Percentiles rank a stretch among this genome's conserved stretches.
Evolutionary conservation across 2,888 invertebrate genomes (phyloP).

Genomic region (Clistopyga incitator): DNA sequence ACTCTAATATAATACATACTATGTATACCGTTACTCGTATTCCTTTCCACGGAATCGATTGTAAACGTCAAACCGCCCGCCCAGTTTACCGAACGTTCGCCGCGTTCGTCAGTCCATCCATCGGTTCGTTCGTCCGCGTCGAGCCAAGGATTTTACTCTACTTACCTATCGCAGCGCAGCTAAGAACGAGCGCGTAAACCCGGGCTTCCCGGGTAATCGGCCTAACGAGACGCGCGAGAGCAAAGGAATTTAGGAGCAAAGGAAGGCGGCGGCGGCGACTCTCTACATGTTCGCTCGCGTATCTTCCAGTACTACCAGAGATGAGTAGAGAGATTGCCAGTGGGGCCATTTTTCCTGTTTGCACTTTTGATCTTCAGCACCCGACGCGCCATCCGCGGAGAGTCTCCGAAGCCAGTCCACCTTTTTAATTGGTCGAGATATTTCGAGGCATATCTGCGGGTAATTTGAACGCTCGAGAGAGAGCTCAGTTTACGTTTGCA

Average conservation of each 20-base stretch:
- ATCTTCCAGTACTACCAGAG: slow-evolving; percentile 12
- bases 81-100: slow-evolving; percentile 37
- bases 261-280: not conserved
- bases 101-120: slow-evolving; percentile 9
- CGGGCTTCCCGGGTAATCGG: slow-evolving; percentile 40
- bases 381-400: too few species aligned
- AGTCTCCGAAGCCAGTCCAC: too few species aligned
- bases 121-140: slow-evolving; percentile 40
- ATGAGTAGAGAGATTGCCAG: too few species aligned
- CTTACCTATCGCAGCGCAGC: slow-evolving; percentile 55
- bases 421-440: too few species aligned
- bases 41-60: slow-evolving; percentile 61
- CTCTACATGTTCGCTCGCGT: slow-evolving; percentile 8
- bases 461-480: too few species aligned
- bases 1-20: slow-evolving; percentile 52
- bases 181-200: slow-evolving; percentile 51
- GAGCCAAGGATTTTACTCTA: slow-evolving; percentile 59
- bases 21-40: slow-evolving; percentile 58
- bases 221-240: slow-evolving; percentile 57
- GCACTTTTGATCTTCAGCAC: too few species aligned
- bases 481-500: too few species aligned
- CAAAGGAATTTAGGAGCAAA: slow-evolving; percentile 52
- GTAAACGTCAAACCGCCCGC: slow-evolving; percentile 64
- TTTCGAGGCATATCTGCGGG: too few species aligned
- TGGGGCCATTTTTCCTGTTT: too few species aligned